phyloP scores from a whole-genome alignment of 2,888 invertebrate species.

The Steinernema hermaphroditum region DNA sequence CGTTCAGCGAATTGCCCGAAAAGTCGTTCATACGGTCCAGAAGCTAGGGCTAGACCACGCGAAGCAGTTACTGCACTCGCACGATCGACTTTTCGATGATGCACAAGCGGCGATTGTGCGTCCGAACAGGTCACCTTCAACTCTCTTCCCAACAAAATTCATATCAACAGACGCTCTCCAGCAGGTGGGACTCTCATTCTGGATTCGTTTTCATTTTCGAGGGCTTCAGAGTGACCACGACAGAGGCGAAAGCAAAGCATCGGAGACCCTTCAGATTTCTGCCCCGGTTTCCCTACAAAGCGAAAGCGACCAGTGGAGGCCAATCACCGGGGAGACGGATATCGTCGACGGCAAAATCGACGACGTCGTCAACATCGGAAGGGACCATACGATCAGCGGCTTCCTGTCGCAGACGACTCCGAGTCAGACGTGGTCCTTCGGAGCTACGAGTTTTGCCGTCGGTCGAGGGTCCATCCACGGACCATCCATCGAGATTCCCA shows the following conservation, averaged over 20 bases:
- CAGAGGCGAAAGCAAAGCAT: slow-evolving; percentile 3
- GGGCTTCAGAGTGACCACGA: not conserved
- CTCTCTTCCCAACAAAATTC: slow-evolving; percentile 10
- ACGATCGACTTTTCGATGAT: slow-evolving; percentile 51
- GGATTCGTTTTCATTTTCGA: slow-evolving; percentile 53
- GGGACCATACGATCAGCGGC: slow-evolving; percentile 10
- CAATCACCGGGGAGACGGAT: not conserved
- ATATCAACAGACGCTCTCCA: not conserved
- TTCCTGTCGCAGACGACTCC: slow-evolving; percentile 1
- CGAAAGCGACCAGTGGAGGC: not conserved
- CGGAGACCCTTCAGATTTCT: slow-evolving; percentile 16
- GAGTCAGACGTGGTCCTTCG: slow-evolving; percentile 12
- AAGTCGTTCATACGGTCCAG: slow-evolving; percentile 64
- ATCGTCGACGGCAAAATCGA: not conserved
- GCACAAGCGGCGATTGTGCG: slow-evolving; percentile 13
- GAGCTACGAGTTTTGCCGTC: not conserved
- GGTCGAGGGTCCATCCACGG: slow-evolving; percentile 21
- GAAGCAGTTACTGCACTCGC: slow-evolving; percentile 58
- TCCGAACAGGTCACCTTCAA: not conserved
- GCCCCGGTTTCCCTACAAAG: slow-evolving; percentile 13
- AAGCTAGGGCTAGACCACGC: slow-evolving; percentile 61
- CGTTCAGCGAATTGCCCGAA: slow-evolving; percentile 49
- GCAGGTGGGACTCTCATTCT: slow-evolving; percentile 44
- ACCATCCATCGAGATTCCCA: slow-evolving; percentile 9
- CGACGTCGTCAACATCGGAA: slow-evolving; percentile 16